Evolutionary conservation across 2,888 invertebrate species (phyloP).

Genomic region (Acleris holmiana): DNA sequence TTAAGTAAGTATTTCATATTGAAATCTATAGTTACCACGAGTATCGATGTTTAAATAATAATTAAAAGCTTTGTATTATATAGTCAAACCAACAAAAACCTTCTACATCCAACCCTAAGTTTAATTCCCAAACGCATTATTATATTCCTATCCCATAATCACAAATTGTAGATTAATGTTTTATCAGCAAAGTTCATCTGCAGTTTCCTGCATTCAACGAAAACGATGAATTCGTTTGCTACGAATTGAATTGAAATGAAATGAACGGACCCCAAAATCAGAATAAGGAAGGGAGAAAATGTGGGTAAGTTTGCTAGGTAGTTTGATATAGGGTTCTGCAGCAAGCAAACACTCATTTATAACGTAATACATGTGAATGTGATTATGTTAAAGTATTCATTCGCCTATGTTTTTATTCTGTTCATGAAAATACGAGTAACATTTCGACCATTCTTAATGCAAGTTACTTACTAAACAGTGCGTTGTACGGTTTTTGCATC

Average conservation of each 20-base stretch:
- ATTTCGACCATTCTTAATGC: too few species aligned
- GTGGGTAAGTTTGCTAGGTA: neutral
- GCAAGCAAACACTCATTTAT: neutral
- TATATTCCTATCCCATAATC: slow-evolving; percentile 51
- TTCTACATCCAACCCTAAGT: slow-evolving; percentile 17
- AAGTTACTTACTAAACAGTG: too few species aligned
- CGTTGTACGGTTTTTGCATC: too few species aligned
- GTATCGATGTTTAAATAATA: too few species aligned
- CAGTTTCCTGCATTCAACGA: slow-evolving; percentile 64
- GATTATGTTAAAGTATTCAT: too few species aligned
- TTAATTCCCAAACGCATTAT: slow-evolving; percentile 37
- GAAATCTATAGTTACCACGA: too few species aligned
- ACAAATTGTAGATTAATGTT: slow-evolving; percentile 55
- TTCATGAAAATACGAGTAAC: too few species aligned
- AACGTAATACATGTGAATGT: too few species aligned
- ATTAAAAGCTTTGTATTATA: too few species aligned
- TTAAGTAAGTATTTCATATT: too few species aligned
- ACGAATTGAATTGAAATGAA: slow-evolving; percentile 79
- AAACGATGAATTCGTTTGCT: slow-evolving; percentile 78
- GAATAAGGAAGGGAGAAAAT: slow-evolving; percentile 59
- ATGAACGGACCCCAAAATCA: slow-evolving; percentile 72
- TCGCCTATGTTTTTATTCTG: too few species aligned
- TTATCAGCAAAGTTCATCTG: slow-evolving; percentile 73
- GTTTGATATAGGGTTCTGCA: slow-evolving; percentile 3
- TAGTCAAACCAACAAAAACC: neutral